Percentiles rank a stretch among this genome's conserved stretches.
phyloP scores from a whole-genome alignment of 2,797 vertebrate genomes.

The Micromesistius poutassou region DNA sequence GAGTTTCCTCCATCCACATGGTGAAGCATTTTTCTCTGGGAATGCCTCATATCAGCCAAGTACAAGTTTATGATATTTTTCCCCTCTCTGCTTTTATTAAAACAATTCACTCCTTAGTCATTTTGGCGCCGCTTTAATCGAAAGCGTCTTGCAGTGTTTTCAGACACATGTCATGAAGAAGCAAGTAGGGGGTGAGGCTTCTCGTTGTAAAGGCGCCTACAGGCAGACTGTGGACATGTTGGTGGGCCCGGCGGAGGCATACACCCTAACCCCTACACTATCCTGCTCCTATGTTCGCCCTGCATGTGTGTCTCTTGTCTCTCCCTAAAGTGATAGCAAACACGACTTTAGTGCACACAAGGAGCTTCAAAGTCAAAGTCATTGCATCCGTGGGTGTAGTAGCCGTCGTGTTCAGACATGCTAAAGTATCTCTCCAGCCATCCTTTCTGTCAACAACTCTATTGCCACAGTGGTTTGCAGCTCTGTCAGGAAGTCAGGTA shows the following conservation, averaged over 20 bases:
- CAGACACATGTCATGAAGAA: too few species aligned
- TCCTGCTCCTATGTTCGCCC: too few species aligned
- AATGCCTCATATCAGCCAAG: neutral
- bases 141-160: too few species aligned
- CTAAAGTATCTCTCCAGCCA: neutral
- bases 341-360: neutral
- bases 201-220: too few species aligned
- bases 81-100: neutral
- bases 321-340: neutral
- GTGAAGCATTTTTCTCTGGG: neutral
- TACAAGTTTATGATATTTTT: neutral
- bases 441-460: neutral
- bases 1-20: neutral
- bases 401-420: neutral
- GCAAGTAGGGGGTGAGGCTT: neutral
- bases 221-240: too few species aligned
- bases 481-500: neutral
- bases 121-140: neutral
- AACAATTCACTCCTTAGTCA: neutral
- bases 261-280: too few species aligned
- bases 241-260: too few species aligned
- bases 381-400: slow-evolving; percentile 43
- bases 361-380: slow-evolving; percentile 17
- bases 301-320: neutral
- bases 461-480: neutral